Evolutionary conservation across 2,888 invertebrate species (phyloP).

Genomic region (Andrena hattorfiana): DNA sequence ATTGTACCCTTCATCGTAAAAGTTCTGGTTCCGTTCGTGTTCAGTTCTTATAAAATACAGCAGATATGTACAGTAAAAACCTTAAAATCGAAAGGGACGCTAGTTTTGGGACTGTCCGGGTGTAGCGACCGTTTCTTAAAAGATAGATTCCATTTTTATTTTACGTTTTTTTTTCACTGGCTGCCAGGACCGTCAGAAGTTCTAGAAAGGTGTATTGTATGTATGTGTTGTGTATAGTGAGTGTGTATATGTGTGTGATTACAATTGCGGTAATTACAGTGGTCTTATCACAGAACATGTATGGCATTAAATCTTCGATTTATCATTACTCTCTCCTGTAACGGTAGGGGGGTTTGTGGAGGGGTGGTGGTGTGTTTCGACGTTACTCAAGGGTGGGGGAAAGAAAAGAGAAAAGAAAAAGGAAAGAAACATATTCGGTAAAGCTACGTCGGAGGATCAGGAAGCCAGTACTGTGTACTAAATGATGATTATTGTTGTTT

Average conservation of each 20-base stretch:
- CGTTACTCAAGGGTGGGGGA: constrained; percentile 66
- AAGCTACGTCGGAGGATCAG: constrained; percentile 84
- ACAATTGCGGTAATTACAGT: constrained; percentile 84
- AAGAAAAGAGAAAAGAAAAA: no score
- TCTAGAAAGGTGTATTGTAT: constrained; percentile 73
- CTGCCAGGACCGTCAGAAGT: constrained; percentile 78
- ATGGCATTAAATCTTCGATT: constrained; percentile 84
- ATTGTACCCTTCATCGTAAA: constrained; percentile 69
- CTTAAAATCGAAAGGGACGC: constrained; percentile 70
- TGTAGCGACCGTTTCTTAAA: constrained; percentile 74
- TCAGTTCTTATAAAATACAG: constrained; percentile 77
- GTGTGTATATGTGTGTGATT: constrained; percentile 40
- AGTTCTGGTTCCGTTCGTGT: constrained; percentile 67
- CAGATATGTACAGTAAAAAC: constrained; percentile 79
- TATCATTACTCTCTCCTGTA: constrained; percentile 82
- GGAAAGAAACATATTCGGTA: constrained; percentile 76
- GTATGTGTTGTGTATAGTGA: constrained; percentile 4
- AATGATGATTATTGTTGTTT: constrained; percentile 80
- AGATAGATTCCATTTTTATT: constrained; percentile 67
- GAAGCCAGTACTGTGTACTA: constrained; percentile 83
- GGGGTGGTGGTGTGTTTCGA: constrained; percentile 24
- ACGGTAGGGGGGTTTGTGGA: constrained; percentile 68
- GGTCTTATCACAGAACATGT: constrained; percentile 86
- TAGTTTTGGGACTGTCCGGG: constrained; percentile 77
- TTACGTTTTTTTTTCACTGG: constrained; percentile 71